Evolutionary conservation across 2,797 vertebrate species (phyloP).

Genomic region (Hippopotamyrus pictus): DNA sequence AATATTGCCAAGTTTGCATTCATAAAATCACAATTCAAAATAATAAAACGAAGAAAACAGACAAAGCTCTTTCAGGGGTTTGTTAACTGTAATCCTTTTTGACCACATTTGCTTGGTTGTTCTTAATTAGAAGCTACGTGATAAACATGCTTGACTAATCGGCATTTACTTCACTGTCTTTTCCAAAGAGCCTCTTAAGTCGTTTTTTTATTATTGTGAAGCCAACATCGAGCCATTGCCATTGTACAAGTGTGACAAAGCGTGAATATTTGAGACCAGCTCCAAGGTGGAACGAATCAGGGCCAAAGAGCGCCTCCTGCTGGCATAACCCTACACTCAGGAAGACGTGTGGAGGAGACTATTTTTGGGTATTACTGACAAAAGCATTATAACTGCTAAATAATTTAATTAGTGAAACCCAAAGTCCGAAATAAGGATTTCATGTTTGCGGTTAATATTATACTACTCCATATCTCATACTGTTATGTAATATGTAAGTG

Average conservation of each 20-base stretch:
- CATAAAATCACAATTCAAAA: neutral
- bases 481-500: neutral
- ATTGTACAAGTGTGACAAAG: neutral
- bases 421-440: neutral
- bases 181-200: conserved; percentile 1
- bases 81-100: neutral
- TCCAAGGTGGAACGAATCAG: neutral
- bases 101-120: neutral
- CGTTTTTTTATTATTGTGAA: neutral
- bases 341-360: neutral
- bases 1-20: conserved; percentile 2
- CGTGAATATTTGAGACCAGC: neutral
- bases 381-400: neutral
- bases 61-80: neutral
- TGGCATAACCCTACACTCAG: neutral
- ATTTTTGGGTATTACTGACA: neutral
- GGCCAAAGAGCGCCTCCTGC: neutral
- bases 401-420: neutral
- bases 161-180: neutral
- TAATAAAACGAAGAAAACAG: neutral
- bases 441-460: neutral
- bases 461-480: neutral
- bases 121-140: conserved; percentile 6
- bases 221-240: neutral
- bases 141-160: conserved; percentile 2